These are phyloP conservation scores for Nothobranchius furzeri DNA, from an alignment of 2,113 vertebrate genomes.

Conservation along the genomic window DNA sequence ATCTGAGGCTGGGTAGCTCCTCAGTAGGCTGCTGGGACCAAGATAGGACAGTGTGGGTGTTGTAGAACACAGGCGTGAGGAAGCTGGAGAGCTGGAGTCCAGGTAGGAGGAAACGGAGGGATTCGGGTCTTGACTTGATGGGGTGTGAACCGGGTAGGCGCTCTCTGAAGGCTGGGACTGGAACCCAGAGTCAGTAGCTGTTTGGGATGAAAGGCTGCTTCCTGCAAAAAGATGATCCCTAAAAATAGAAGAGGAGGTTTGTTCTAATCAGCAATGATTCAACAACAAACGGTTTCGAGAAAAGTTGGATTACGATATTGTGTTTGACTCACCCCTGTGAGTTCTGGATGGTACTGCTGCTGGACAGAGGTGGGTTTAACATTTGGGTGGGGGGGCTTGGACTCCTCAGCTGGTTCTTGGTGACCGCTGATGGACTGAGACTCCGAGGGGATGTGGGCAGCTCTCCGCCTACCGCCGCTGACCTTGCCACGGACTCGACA, in stretches of 20 bases:
- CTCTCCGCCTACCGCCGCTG: constrained; percentile 77
- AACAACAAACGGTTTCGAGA: too few species aligned
- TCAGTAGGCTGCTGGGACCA: constrained; percentile 57
- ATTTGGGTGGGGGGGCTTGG: constrained; percentile 59
- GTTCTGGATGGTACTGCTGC: constrained; percentile 91
- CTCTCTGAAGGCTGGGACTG: constrained; percentile 65
- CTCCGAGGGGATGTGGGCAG: constrained; percentile 46
- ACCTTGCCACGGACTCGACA: constrained; percentile 92
- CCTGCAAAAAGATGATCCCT: constrained; percentile 80
- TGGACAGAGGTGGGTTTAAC: constrained; percentile 85
- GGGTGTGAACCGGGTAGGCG: constrained; percentile 68
- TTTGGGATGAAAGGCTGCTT: constrained; percentile 81
- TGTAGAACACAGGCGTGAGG: constrained; percentile 64
- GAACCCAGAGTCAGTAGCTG: constrained; percentile 81
- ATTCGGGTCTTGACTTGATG: constrained; percentile 70
- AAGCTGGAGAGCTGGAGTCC: constrained; percentile 77
- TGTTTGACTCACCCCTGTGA: constrained; percentile 83
- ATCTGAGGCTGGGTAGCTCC: constrained; percentile 57
- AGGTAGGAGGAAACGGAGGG: constrained; percentile 74
- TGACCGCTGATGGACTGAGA: constrained; percentile 69
- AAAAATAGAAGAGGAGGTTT: not conserved
- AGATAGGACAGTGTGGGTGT: constrained; percentile 70
- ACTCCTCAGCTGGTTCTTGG: constrained; percentile 65
- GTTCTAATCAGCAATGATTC: too few species aligned
- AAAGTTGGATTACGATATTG: too few species aligned